These are phyloP conservation scores for Heliocidaris tuberculata DNA, from an alignment of 35 echinoderm and acorn worm species.

Conservation along the genomic window DNA sequence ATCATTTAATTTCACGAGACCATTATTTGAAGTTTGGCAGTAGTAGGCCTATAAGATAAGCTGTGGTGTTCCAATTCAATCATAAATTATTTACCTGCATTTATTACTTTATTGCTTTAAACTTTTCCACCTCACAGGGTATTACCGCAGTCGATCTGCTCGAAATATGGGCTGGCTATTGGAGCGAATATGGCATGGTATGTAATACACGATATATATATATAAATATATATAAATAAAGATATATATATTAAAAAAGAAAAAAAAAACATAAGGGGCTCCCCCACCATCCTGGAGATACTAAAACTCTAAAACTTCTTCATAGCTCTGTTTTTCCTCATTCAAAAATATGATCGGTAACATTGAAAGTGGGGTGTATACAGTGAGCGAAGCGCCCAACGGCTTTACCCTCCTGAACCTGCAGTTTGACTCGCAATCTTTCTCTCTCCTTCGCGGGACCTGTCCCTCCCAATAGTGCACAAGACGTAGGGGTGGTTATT, in stretches of 20 bases:
- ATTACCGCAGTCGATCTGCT: slow-evolving; percentile 70
- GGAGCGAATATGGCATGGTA: slow-evolving; percentile 67
- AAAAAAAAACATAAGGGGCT: too few relatives aligned
- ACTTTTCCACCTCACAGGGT: slow-evolving; percentile 54
- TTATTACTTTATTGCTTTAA: neutral
- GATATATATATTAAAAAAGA: too few relatives aligned
- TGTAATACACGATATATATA: slow-evolving; percentile 21
- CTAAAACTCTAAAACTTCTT: neutral
- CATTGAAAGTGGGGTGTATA: neutral
- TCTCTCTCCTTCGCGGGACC: too few relatives aligned
- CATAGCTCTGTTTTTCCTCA: neutral
- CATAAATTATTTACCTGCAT: too few relatives aligned
- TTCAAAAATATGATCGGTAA: neutral
- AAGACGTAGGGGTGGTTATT: too few relatives aligned
- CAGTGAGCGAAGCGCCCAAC: neutral
- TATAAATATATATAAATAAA: too few relatives aligned
- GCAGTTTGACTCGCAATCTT: too few relatives aligned
- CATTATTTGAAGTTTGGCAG: too few relatives aligned
- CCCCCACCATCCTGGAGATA: neutral
- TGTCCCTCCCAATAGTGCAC: too few relatives aligned
- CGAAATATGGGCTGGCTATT: slow-evolving; percentile 70
- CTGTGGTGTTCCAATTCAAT: too few relatives aligned
- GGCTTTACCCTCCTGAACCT: neutral
- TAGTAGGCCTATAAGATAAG: too few relatives aligned
- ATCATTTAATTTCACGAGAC: too few relatives aligned